A percentile compares a stretch with the other conserved stretches of the same genome.
These are phyloP conservation scores for Collichthys lucidus DNA, from an alignment of 2,113 vertebrate species.

Conservation along the genomic window DNA sequence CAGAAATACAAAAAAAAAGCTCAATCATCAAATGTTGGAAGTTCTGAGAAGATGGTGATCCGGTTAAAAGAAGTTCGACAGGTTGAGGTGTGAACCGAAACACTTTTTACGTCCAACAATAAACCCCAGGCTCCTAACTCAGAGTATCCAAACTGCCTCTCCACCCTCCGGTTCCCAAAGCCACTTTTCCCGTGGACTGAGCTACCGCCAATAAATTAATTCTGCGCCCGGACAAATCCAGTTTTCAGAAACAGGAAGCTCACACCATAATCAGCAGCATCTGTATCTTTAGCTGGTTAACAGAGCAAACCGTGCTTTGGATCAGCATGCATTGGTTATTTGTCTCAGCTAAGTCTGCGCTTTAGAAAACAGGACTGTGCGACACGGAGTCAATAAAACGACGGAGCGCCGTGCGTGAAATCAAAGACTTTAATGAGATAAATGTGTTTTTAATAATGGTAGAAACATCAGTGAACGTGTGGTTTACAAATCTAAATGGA, in stretches of 20 bases:
- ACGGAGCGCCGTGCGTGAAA: neutral
- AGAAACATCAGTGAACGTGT: neutral
- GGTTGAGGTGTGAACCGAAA: too few relatives aligned
- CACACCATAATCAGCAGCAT: neutral
- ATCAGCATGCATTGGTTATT: slow-evolving; percentile 15
- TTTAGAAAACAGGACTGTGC: too few relatives aligned
- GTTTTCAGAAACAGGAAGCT: neutral
- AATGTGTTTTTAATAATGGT: neutral
- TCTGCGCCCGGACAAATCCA: neutral
- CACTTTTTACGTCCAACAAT: too few relatives aligned
- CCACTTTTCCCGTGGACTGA: too few relatives aligned
- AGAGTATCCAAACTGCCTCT: too few relatives aligned
- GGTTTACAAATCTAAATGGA: neutral
- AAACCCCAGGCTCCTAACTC: too few relatives aligned
- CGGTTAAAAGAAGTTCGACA: too few relatives aligned
- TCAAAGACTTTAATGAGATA: neutral
- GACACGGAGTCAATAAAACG: slow-evolving; percentile 24
- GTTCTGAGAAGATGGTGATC: too few relatives aligned
- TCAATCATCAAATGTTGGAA: too few relatives aligned
- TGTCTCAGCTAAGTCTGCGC: neutral
- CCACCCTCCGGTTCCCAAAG: too few relatives aligned
- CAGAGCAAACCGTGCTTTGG: neutral
- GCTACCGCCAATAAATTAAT: neutral
- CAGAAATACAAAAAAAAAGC: too few relatives aligned
- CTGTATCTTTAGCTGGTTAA: neutral